phyloP scores from a whole-genome alignment of 2,888 invertebrate genomes.

The Eupithecia exiguata region DNA sequence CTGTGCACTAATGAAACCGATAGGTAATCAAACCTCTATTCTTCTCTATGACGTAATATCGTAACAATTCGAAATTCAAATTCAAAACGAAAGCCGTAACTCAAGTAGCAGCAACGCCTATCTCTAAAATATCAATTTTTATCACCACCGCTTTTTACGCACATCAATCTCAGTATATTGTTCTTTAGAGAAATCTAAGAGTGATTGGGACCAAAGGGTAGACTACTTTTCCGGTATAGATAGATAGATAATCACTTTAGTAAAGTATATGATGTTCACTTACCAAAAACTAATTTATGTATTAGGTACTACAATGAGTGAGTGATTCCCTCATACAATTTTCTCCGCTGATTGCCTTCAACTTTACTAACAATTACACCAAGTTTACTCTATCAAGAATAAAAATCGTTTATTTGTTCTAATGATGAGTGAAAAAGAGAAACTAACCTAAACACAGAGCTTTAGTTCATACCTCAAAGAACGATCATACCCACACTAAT shows the following conservation, averaged over 20 bases:
- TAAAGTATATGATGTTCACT: neutral
- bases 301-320: no score
- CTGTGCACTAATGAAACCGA: neutral
- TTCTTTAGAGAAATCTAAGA: slow-evolving; percentile 21
- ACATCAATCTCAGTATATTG: slow-evolving; percentile 37
- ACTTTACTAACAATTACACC: no score
- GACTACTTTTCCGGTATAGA: neutral
- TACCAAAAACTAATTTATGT: neutral
- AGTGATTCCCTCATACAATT: neutral
- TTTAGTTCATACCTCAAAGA: neutral
- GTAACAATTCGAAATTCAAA: slow-evolving; percentile 23
- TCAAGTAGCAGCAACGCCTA: slow-evolving; percentile 36
- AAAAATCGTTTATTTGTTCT: neutral
- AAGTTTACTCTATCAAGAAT: neutral
- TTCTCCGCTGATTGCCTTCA: neutral
- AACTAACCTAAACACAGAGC: no score
- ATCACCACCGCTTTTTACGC: slow-evolving; percentile 30
- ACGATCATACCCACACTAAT: slow-evolving; percentile 15
- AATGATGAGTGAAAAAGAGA: no score
- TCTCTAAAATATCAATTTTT: slow-evolving; percentile 37
- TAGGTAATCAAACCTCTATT: neutral
- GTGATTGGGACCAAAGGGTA: slow-evolving; percentile 5
- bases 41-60: slow-evolving; percentile 7
- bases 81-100: slow-evolving; percentile 26
- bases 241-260: neutral